Evolutionary conservation across 2,797 vertebrate species (phyloP).

Genomic region (Diplodus sargus): DNA sequence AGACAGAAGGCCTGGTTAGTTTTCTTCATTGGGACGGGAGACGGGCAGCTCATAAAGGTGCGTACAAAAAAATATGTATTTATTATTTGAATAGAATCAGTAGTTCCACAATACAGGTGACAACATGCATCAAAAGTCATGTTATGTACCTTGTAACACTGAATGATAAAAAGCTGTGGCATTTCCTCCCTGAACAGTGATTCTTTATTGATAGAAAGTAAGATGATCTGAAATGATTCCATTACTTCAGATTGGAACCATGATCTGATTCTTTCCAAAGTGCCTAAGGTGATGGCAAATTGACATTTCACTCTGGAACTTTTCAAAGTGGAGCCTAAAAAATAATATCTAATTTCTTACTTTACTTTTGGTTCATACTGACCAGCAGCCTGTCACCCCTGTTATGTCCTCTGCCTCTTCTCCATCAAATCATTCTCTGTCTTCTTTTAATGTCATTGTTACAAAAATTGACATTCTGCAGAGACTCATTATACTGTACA

Average conservation of each 20-base stretch:
- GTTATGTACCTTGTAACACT: neutral
- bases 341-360: neutral
- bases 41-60: constrained; percentile 86
- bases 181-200: too few species aligned
- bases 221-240: neutral
- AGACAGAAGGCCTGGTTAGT: constrained; percentile 72
- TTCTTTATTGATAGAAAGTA: neutral
- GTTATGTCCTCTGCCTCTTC: neutral
- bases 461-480: neutral
- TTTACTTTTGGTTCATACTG: neutral
- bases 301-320: constrained; percentile 7
- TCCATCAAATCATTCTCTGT: neutral
- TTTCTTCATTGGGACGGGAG: constrained; percentile 80
- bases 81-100: neutral
- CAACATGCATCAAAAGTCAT: neutral
- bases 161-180: neutral
- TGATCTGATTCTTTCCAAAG: neutral
- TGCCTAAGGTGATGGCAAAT: neutral
- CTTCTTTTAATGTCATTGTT: neutral
- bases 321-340: neutral
- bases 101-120: neutral
- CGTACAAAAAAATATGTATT: neutral
- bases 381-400: neutral
- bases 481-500: neutral
- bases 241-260: neutral